Evolutionary conservation across 2,797 vertebrate genomes (phyloP), one percentile per base, ranked within the genome.

Genomic region (Poecilia picta): DNA sequence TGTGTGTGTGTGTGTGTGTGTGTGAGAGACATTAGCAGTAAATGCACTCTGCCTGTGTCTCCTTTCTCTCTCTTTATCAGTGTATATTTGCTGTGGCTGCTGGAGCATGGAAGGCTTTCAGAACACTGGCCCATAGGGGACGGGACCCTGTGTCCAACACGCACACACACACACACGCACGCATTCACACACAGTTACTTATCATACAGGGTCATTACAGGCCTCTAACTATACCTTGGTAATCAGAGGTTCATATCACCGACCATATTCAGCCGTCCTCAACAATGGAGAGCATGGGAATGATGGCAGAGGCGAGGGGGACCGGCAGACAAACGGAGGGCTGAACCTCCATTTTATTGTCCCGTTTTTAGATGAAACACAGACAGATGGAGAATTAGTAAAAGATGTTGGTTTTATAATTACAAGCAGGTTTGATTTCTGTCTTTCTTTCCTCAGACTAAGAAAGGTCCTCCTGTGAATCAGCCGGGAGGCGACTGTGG

Each of bases 21-120:
- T 81, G 75, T 81, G 74, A 53, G 75, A 31, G 55, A 85, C 91
- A 92, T 93, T 93, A 92, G 87, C 87, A 93, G 84, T 94, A 91
- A 95, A 94, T 92, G 82, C 90, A 85, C 81, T 89, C 86, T 76
- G 82, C 85, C 81, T 87, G 87, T 88, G 83, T 89, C 87, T 90
- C 87, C 83, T 85, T 89, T 89, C 89, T 87, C 75, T 90, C 91
- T 95, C 91, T 95, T 94, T 95, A 95, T 96, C 94, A 92, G 93
- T 92, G 92, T 93, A 94, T 95, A 96, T 96, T 96, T 96, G 95
- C 93, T 91, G 93, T 90, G 92, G 62, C 94, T 93, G 81, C 91
- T 95, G 94, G 83, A 94, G 94, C 94, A 87, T 96, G 94, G 94
- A 94, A 95, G 92, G 92, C 94, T 95, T 96, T 95, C 91, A 95